phyloP scores from a whole-genome alignment of 2,797 vertebrate genomes.

The Lerista edwardsae region DNA sequence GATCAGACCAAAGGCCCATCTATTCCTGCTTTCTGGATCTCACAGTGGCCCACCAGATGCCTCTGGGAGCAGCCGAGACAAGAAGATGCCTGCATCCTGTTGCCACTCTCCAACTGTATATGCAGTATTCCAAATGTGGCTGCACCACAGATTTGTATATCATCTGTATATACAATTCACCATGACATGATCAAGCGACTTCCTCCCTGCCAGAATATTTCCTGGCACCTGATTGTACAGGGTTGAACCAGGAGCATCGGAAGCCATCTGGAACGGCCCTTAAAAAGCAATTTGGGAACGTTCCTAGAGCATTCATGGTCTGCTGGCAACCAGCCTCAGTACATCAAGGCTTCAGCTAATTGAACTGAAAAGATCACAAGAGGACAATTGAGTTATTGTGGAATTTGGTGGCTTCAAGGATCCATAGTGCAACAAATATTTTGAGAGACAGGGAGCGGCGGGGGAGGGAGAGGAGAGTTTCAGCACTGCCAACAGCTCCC shows the following conservation, averaged over 20 bases:
- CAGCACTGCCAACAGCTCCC: conserved; percentile 41
- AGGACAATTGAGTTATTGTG: conserved; percentile 53
- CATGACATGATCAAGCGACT: neutral
- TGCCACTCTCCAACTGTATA: too few relatives aligned
- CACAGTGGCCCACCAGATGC: too few relatives aligned
- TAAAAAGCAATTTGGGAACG: neutral
- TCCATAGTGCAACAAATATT: conserved; percentile 38
- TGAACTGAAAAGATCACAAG: conserved; percentile 46
- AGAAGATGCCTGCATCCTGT: too few relatives aligned
- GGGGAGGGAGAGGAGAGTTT: conserved; percentile 14
- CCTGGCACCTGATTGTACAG: neutral
- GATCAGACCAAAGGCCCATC: too few relatives aligned
- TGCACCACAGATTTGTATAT: too few relatives aligned
- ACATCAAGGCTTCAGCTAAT: conserved; percentile 21
- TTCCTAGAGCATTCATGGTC: neutral
- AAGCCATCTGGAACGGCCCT: neutral
- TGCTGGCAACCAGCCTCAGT: neutral
- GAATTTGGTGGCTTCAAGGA: conserved; percentile 51
- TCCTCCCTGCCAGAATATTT: neutral
- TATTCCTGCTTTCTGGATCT: too few relatives aligned
- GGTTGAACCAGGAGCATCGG: neutral
- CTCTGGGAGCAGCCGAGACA: too few relatives aligned
- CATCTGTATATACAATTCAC: neutral
- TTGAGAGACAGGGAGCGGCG: conserved; percentile 32
- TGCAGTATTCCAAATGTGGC: too few relatives aligned